Evolutionary conservation across 2,113 vertebrate species (phyloP).

Genomic region (Carassius carassius): DNA sequence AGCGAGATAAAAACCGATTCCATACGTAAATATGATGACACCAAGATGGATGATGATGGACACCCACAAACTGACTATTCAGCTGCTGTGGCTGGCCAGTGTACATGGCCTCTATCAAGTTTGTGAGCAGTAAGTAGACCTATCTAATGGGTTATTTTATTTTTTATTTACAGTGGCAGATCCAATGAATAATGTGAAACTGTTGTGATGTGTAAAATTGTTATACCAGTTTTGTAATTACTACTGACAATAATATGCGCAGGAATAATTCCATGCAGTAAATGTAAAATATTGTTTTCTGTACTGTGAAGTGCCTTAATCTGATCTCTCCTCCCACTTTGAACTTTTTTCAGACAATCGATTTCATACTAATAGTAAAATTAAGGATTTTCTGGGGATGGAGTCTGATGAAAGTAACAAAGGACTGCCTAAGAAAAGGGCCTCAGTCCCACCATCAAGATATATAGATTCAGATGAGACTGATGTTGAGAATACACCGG

Average conservation of each 20-base stretch:
- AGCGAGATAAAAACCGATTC: constrained; percentile 5
- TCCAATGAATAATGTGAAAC: too few species aligned
- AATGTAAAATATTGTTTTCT: not conserved
- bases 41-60: constrained; percentile 6
- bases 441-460: too few species aligned
- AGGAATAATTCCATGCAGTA: not conserved
- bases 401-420: too few species aligned
- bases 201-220: too few species aligned
- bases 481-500: too few species aligned
- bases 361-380: too few species aligned
- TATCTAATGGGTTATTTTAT: not conserved
- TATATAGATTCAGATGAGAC: too few species aligned
- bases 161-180: not conserved
- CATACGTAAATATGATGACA: constrained; percentile 14
- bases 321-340: not conserved
- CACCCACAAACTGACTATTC: constrained; percentile 25
- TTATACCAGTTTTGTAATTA: not conserved
- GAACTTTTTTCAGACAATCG: not conserved
- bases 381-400: too few species aligned
- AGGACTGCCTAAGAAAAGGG: too few species aligned
- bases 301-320: not conserved
- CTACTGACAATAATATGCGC: not conserved
- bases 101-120: constrained; percentile 24
- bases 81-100: constrained; percentile 26
- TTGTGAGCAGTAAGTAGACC: constrained; percentile 35